Conservation (phyloP, 2,797 vertebrate species). For the Scyliorhinus canicula region DNA sequence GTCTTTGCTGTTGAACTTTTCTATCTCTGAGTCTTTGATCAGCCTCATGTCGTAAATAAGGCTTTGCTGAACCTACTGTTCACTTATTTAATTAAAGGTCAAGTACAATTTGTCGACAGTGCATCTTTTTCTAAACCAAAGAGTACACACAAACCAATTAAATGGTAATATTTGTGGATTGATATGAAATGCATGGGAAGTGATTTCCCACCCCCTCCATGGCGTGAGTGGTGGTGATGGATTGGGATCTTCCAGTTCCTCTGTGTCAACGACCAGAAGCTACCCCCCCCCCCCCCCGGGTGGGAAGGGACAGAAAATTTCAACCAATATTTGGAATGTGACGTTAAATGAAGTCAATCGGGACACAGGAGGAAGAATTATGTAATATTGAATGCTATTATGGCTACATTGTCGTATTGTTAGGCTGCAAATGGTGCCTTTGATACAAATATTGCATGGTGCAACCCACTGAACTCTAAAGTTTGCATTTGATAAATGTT, state of each 20-base stretch:
- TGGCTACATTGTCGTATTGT: no score
- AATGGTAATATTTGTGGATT: background rate
- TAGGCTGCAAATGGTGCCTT: background rate
- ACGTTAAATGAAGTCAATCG: background rate
- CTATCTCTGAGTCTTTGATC: conserved; percentile 43
- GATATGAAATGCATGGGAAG: background rate
- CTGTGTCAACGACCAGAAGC: no score
- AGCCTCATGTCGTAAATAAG: background rate
- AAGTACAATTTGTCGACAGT: background rate
- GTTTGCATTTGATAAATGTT: background rate
- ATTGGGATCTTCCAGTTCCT: no score
- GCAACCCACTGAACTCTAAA: no score
- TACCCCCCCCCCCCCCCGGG: no score
- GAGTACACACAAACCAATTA: background rate
- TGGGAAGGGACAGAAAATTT: no score
- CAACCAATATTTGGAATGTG: background rate
- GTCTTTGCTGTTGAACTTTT: conserved; percentile 43
- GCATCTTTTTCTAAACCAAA: background rate
- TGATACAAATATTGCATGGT: background rate
- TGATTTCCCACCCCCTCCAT: no score
- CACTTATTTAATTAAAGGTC: background rate
- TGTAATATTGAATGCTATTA: background rate
- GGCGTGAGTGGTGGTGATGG: no score
- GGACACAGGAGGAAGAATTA: background rate
- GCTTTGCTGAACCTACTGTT: background rate